phyloP scores from a whole-genome alignment of 2,888 invertebrate genomes.

The Morpho helenor region DNA sequence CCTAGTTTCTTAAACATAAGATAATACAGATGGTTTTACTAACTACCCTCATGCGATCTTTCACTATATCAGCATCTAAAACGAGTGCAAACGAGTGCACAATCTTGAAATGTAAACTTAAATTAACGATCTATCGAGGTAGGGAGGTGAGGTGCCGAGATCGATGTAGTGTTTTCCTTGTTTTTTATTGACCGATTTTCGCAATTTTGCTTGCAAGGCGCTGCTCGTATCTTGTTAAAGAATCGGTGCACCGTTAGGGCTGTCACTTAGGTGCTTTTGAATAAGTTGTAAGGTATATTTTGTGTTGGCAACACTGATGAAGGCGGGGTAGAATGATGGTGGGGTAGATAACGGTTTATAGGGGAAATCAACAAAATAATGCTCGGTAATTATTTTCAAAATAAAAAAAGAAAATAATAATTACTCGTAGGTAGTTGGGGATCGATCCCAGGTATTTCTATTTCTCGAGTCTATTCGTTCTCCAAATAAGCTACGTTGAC shows the following conservation, averaged over 20 bases:
- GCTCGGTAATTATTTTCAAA: neutral
- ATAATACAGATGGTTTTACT: too few relatives aligned
- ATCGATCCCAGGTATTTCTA: too few relatives aligned
- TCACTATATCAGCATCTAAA: too few relatives aligned
- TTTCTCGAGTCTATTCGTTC: too few relatives aligned
- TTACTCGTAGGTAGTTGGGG: too few relatives aligned
- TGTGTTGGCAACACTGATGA: too few relatives aligned
- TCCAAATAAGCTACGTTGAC: too few relatives aligned
- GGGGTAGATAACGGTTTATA: too few relatives aligned
- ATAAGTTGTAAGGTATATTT: too few relatives aligned
- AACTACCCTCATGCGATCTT: too few relatives aligned
- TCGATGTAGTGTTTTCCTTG: conserved; percentile 6
- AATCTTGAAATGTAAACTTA: conserved; percentile 5
- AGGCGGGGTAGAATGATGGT: too few relatives aligned
- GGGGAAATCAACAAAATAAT: neutral
- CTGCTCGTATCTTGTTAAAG: conserved; percentile 4
- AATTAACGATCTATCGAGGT: conserved; percentile 8
- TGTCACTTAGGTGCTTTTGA: neutral
- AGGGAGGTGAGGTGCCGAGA: conserved; percentile 11
- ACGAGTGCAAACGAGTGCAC: neutral
- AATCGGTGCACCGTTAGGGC: neutral
- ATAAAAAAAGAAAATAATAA: neutral
- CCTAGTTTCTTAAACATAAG: too few relatives aligned
- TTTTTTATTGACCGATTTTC: conserved; percentile 11
- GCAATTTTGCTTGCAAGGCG: conserved; percentile 11